Conservation (phyloP, 2,888 invertebrate species). For the Phortica magna region DNA sequence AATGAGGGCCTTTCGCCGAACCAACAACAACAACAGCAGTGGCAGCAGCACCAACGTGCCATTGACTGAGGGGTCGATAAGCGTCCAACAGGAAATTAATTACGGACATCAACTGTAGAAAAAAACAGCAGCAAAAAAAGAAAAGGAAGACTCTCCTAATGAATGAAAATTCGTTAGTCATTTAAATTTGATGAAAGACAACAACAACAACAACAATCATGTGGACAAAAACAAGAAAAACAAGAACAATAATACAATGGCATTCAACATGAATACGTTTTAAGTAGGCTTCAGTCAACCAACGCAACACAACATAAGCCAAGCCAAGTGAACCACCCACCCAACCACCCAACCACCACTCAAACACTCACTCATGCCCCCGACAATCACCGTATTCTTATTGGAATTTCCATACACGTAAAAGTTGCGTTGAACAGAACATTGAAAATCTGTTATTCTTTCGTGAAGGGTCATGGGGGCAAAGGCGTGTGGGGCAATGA, state of each 20-base stretch:
- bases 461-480: no score
- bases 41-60: background rate
- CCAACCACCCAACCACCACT: background rate
- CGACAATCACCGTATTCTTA: background rate
- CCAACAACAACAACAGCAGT: no score
- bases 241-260: no score
- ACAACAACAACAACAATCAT: background rate
- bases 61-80: background rate
- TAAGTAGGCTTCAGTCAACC: no score
- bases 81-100: conserved; percentile 15
- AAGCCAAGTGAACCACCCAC: background rate
- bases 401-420: background rate
- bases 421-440: background rate
- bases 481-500: no score
- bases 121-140: background rate
- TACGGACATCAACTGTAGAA: conserved; percentile 1
- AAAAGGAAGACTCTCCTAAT: background rate
- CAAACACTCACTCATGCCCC: background rate
- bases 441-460: background rate
- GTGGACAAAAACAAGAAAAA: no score
- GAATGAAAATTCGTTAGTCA: conserved; percentile 14
- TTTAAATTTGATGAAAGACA: conserved; percentile 13
- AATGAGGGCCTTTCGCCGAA: no score
- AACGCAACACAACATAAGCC: no score
- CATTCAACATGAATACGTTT: no score